Conservation (phyloP, 92 coral and sea anemone genomes). For the Porites divaricata region DNA sequence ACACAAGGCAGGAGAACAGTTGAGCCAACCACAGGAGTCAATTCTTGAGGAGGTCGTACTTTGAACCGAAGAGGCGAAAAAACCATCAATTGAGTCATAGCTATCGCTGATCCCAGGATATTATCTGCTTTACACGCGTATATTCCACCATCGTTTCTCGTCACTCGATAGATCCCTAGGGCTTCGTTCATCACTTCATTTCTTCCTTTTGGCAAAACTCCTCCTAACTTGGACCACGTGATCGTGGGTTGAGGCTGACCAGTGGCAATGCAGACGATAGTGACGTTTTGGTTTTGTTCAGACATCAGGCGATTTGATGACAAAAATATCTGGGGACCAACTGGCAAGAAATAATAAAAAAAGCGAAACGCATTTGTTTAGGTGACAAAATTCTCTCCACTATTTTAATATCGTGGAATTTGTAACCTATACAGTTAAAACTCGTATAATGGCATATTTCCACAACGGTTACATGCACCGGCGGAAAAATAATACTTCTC, state of each 20-base stretch:
- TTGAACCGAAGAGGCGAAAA: not conserved
- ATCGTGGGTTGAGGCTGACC: not conserved
- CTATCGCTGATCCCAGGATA: not conserved
- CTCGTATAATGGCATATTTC: too few relatives aligned
- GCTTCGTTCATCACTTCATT: not conserved
- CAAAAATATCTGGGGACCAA: not conserved
- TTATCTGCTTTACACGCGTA: too few relatives aligned
- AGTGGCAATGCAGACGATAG: not conserved
- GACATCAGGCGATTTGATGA: not conserved
- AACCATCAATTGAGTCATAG: not conserved
- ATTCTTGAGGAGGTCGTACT: too few relatives aligned
- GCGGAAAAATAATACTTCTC: too few relatives aligned
- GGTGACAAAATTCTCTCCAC: too few relatives aligned
- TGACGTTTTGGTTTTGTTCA: not conserved
- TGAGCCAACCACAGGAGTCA: too few relatives aligned
- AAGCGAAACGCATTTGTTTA: too few relatives aligned
- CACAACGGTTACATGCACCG: too few relatives aligned
- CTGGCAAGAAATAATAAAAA: not conserved
- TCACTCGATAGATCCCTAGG: too few relatives aligned
- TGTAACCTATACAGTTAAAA: too few relatives aligned
- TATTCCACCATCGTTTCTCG: not conserved
- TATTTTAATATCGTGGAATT: too few relatives aligned
- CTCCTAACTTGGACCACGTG: not conserved
- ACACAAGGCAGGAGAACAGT: too few relatives aligned
- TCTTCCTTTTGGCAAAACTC: not conserved